These are phyloP conservation scores for Whitmania pigra DNA, from an alignment of 1,140 invertebrate genomes.

Conservation along the genomic window DNA sequence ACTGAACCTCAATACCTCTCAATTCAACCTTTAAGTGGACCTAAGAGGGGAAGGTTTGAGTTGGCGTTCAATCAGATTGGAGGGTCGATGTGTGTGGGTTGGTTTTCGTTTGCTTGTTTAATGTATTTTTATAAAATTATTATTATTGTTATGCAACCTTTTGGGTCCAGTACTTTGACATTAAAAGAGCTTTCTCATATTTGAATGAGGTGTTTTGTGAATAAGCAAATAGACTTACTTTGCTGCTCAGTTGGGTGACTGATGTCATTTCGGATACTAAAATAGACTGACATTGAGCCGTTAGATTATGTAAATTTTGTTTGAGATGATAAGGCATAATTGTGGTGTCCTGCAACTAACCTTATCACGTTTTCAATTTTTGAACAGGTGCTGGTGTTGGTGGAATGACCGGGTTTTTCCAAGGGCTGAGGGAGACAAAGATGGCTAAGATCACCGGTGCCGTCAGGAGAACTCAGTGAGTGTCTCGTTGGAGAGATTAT, in stretches of 20 bases:
- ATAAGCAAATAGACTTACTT: too few relatives aligned
- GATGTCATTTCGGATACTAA: too few relatives aligned
- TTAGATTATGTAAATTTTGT: too few relatives aligned
- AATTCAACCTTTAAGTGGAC: slow-evolving; percentile 70
- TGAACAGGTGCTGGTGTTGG: slow-evolving; percentile 62
- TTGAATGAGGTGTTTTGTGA: too few relatives aligned
- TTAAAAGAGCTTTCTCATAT: too few relatives aligned
- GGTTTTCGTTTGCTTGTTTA: not conserved
- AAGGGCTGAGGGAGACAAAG: slow-evolving; percentile 68
- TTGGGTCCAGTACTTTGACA: too few relatives aligned
- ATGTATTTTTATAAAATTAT: too few relatives aligned
- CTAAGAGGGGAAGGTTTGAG: slow-evolving; percentile 68
- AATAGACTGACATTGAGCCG: too few relatives aligned
- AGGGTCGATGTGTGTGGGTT: slow-evolving; percentile 44
- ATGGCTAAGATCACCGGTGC: slow-evolving; percentile 70
- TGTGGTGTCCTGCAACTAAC: too few relatives aligned
- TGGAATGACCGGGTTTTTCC: slow-evolving; percentile 69
- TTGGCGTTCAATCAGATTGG: slow-evolving; percentile 85
- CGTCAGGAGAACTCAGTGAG: slow-evolving; percentile 76
- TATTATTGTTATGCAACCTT: too few relatives aligned
- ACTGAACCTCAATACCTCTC: slow-evolving; percentile 65
- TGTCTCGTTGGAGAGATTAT: slow-evolving; percentile 28
- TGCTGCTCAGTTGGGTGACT: too few relatives aligned
- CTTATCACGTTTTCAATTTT: slow-evolving; percentile 37
- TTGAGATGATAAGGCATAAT: too few relatives aligned